These are phyloP conservation scores for Stichopus horrens DNA, from an alignment of 53 echinoderm and acorn worm genomes.

Conservation along the genomic window DNA sequence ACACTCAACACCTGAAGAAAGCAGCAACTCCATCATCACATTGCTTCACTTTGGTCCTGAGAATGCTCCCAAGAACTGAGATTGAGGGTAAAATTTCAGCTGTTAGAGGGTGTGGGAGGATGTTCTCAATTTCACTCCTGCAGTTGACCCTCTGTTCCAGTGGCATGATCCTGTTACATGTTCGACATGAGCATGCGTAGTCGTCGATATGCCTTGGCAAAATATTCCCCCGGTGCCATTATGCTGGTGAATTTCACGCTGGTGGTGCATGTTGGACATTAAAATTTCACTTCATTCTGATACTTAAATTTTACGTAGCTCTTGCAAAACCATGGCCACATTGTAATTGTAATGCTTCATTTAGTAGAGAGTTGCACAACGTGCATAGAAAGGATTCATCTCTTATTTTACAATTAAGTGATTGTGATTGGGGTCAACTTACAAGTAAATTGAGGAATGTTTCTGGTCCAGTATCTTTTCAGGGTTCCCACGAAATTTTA, in stretches of 20 bases:
- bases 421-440: not conserved
- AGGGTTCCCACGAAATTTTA: too few relatives aligned
- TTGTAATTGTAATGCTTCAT: constrained; percentile 10
- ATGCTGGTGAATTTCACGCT: not conserved
- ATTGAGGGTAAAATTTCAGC: constrained; percentile 34
- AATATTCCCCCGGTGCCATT: constrained; percentile 22
- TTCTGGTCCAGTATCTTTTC: not conserved
- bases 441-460: not conserved
- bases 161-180: not conserved
- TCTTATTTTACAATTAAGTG: too few relatives aligned
- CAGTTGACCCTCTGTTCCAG: not conserved
- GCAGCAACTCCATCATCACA: constrained; percentile 35
- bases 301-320: not conserved
- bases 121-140: constrained; percentile 14
- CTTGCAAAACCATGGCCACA: not conserved
- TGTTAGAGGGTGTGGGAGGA: constrained; percentile 39
- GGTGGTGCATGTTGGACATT: constrained; percentile 7
- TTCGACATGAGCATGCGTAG: not conserved
- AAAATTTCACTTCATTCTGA: not conserved
- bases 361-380: not conserved
- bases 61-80: constrained; percentile 48
- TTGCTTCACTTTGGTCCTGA: constrained; percentile 49
- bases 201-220: constrained; percentile 26
- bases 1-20: constrained; percentile 15
- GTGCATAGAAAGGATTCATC: not conserved